Evolutionary conservation across 2,888 invertebrate genomes (phyloP), one percentile per base, ranked within the genome.

Genomic region (Pinctada fucata): DNA sequence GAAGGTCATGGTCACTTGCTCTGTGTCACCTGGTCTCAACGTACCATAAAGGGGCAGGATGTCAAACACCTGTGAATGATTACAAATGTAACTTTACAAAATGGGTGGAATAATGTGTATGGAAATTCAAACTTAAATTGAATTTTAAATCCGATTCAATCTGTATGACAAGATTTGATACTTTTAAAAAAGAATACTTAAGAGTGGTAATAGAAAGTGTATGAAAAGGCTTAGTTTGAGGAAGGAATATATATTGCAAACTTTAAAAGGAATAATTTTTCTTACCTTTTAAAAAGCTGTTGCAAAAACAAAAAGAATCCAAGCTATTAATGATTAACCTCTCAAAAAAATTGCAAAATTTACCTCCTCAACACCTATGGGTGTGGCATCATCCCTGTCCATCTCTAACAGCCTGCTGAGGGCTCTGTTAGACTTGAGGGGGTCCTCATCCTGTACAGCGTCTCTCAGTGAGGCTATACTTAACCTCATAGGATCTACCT

Each of bases 1-100:
- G 83, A 92, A 93, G 80, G 92, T 93, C 85, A 93, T 88, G 69
- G 92, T 92, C 50, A 93, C 88, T 81, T 91, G 91, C 76, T 93
- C 92, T 10, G 91, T 91, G 81, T 92, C 91, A 3, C 92, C 92
- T 67, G 93, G 92, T 78, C 90, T 89, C 58, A 93, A 84, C 47
- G 87, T 88, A 3, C 93, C 93, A 84, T 92, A 92, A 76, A 93
- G 79, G 3, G 93, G 93, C 70, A 92, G 84, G 63, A 93, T 92
- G 85, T 93, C 92, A 88, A 93, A 93, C 47, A 92, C 90, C 92
- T 93, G 83, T 5, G 83, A 79, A 13, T 50, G 68, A 75, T 13
- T 58, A 58, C 8, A 58, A 10, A 58, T 10, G 13, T 58, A 31
- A 31, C 31, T 31, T 31, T 31, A 31, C 58, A 58, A 58, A 10